Evolutionary conservation across 53 echinoderm and acorn worm genomes (phyloP).

Genomic region (Mesocentrotus franciscanus): DNA sequence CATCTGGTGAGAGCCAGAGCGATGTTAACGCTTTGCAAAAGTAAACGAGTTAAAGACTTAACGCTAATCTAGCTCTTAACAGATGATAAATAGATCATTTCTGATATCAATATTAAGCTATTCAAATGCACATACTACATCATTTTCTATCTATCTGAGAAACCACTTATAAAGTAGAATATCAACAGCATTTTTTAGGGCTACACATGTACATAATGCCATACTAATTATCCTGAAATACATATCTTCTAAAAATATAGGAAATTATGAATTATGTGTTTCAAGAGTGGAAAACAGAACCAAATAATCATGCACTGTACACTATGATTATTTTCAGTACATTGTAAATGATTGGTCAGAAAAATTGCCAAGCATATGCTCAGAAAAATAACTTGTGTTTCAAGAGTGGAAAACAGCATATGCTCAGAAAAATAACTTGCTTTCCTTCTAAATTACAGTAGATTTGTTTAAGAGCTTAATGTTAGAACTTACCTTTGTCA

Average conservation of each 20-base stretch:
- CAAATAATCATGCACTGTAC: neutral
- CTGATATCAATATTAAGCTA: neutral
- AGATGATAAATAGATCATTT: neutral
- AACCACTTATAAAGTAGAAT: no score
- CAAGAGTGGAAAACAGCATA: no score
- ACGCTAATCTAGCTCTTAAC: neutral
- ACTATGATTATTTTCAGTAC: neutral
- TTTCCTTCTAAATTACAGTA: neutral
- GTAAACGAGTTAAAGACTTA: no score
- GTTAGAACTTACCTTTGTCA: slow-evolving; percentile 83
- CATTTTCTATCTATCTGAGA: neutral
- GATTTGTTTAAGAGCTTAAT: neutral
- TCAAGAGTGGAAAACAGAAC: no score
- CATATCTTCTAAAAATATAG: no score
- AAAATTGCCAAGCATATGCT: neutral
- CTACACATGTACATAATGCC: neutral
- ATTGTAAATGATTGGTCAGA: neutral
- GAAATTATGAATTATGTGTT: no score
- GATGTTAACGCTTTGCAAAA: no score
- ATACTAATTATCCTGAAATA: no score
- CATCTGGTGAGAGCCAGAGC: no score
- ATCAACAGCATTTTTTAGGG: neutral
- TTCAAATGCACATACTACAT: neutral
- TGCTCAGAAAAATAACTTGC: neutral
- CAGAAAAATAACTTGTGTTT: neutral